Conservation (phyloP, 2,888 invertebrate species). For the Phengaris alcon region DNA sequence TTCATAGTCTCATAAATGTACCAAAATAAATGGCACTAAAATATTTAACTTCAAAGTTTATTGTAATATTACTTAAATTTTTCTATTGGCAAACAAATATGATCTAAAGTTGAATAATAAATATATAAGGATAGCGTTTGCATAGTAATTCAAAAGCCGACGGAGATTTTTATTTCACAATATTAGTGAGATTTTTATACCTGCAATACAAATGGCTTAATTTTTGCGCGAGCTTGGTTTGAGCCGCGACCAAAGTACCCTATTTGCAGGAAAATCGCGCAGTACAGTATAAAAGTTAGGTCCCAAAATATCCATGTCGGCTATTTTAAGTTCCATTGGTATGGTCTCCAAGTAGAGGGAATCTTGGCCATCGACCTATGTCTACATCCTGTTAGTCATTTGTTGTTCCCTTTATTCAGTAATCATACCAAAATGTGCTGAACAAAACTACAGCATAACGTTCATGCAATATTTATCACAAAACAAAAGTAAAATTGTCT, state of each 20-base stretch:
- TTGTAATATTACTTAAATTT: constrained; percentile 1
- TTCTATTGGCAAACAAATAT: constrained; percentile 8
- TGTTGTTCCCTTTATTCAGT: background rate
- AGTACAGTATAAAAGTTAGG: background rate
- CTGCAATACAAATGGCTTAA: background rate
- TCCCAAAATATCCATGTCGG: background rate
- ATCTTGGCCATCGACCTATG: background rate
- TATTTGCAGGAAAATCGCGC: background rate
- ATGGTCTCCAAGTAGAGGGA: background rate
- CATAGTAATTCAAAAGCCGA: background rate
- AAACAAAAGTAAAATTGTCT: background rate
- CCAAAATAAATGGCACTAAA: constrained; percentile 30
- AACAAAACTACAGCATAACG: background rate
- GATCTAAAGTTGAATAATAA: background rate
- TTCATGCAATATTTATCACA: background rate
- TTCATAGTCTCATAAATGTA: constrained; percentile 12
- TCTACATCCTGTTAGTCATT: background rate
- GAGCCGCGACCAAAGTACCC: background rate
- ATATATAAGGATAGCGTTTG: background rate
- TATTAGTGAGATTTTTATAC: constrained; percentile 2
- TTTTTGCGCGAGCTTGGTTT: background rate
- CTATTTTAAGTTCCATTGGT: background rate
- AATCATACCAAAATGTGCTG: background rate
- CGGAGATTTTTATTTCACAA: background rate
- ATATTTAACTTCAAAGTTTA: constrained; percentile 28